Conservation (phyloP, 2,888 invertebrate genomes). For the Anthophora plumipes region DNA sequence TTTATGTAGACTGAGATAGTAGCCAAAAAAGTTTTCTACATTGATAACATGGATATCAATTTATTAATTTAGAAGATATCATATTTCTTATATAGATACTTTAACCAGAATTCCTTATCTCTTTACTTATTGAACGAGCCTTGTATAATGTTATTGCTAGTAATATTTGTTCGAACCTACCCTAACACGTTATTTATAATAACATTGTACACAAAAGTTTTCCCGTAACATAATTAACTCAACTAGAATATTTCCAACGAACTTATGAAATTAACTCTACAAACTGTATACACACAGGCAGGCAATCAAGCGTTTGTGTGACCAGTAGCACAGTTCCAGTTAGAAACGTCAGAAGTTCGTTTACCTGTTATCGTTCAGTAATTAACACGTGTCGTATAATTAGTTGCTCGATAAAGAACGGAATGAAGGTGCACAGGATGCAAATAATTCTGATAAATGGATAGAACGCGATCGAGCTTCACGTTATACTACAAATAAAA, state of each 20-base stretch:
- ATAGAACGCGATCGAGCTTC: too few species aligned
- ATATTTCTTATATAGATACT: too few species aligned
- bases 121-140: too few species aligned
- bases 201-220: not conserved
- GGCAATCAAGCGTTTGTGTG: not conserved
- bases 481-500: not conserved
- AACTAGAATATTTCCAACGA: not conserved
- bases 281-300: not conserved
- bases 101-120: too few species aligned
- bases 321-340: not conserved
- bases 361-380: conserved; percentile 7
- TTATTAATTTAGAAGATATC: too few species aligned
- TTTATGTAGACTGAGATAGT: too few species aligned
- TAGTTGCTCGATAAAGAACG: not conserved
- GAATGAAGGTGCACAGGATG: not conserved
- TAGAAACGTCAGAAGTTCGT: conserved; percentile 8
- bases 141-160: too few species aligned
- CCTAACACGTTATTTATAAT: not conserved
- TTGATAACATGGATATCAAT: too few species aligned
- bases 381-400: conserved; percentile 26
- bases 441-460: not conserved
- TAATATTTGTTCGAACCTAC: too few species aligned
- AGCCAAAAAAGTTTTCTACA: too few species aligned
- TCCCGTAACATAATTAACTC: conserved; percentile 14
- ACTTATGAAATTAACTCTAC: conserved; percentile 13